Base-by-base conservation (phyloP, 1,140 invertebrate genomes). In the Drosophila carrolli region DNA sequence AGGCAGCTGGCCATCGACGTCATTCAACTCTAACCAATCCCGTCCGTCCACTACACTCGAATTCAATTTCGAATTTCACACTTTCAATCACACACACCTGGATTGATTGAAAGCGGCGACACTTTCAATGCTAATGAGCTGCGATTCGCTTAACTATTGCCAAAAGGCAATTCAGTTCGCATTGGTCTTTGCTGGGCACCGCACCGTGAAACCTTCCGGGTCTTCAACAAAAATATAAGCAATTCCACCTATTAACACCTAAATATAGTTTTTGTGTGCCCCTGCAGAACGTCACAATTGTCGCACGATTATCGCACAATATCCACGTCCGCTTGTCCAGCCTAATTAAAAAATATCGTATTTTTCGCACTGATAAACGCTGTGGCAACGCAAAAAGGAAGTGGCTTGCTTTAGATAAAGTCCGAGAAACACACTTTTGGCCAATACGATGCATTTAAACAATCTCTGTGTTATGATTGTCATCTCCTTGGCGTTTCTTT, bases 111-210 rank as follows among this genome's bases (percentile, higher is more conserved):
- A 85, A 67, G 44, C 61, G 41, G 47, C 54, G 37, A 70, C 46
- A 78, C 70, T 51, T 67, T 83, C 63, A 88, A 83, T 86, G 75
- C 63, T 67, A 88, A 88, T 80, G 41, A 54, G 63, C 50, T 43
- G 11, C 16, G 41, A 47, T 60, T 41, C 53, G 43, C 40, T 13
- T 48, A 6, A 27, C 67, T 16, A 48, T 19, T 32, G 29, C 63
- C 67, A 5, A 27, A 35, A 50, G 53, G 35, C 50, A 32, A 29
- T 88, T 86, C 71, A 86, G 83, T 86, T 89, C 62, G 67, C 83
- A 66, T 88, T 72, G 75, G 83, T 86, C 75, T 62, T 65, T 68
- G 84, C 67, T 83, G 63, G 79, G 72, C 67, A 83, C 77, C 75
- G 67, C 79, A 86, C 66, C 71, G 70, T 46, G 11, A 41, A 40